These are phyloP conservation scores for Parthenolecanium corni DNA, from an alignment of 2,888 invertebrate species.

Conservation along the genomic window DNA sequence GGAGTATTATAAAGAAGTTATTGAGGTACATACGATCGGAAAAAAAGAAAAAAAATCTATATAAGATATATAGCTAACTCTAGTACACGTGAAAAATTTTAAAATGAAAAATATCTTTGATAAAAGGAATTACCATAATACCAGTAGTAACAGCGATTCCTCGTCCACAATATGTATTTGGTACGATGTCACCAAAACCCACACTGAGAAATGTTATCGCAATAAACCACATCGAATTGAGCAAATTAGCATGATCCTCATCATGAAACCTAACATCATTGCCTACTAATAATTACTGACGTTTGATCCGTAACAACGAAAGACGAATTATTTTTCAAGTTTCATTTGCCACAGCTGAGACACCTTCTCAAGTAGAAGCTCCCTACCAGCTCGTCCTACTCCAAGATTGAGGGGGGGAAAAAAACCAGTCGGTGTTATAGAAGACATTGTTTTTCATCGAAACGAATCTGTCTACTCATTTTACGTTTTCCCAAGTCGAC, in stretches of 20 bases:
- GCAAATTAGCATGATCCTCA: conserved; percentile 94
- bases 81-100: no score
- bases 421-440: no score
- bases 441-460: no score
- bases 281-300: conserved; percentile 27
- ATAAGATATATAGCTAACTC: no score
- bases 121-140: conserved; percentile 77
- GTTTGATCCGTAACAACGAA: conserved; percentile 4
- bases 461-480: no score
- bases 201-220: conserved; percentile 99
- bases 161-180: conserved; percentile 99
- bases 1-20: no score
- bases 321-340: not conserved
- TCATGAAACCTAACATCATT: conserved; percentile 74
- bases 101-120: no score
- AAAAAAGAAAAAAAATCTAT: no score
- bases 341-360: conserved; percentile 17
- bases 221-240: conserved; percentile 99
- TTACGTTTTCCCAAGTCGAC: no score
- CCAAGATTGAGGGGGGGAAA: no score
- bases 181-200: conserved; percentile 99
- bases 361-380: not conserved
- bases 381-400: not conserved
- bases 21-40: no score
- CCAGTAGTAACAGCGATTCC: conserved; percentile 98